Evolutionary conservation across 2,888 invertebrate species (phyloP).

Genomic region (Macaria notata): DNA sequence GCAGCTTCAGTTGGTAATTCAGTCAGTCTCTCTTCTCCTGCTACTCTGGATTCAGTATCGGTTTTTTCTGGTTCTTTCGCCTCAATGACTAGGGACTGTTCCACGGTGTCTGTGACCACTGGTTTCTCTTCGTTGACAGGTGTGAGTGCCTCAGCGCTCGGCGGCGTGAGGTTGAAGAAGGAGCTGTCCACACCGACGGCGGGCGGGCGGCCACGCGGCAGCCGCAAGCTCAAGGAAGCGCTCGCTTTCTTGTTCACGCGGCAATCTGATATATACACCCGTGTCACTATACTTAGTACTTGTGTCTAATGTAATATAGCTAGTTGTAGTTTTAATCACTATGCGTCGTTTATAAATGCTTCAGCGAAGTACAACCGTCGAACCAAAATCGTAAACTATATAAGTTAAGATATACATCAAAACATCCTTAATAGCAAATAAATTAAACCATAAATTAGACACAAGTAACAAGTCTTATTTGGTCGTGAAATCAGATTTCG

Average conservation of each 20-base stretch:
- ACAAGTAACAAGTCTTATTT: slow-evolving; percentile 1
- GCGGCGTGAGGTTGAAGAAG: slow-evolving; percentile 74
- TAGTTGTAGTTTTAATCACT: no score
- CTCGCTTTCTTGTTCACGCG: slow-evolving; percentile 74
- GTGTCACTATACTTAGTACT: slow-evolving; percentile 31
- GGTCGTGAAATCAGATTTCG: no score
- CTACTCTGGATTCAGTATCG: no score
- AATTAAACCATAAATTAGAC: slow-evolving; percentile 4
- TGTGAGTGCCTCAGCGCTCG: slow-evolving; percentile 70
- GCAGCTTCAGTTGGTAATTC: slow-evolving; percentile 21
- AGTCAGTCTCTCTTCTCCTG: neutral
- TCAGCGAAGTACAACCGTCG: no score
- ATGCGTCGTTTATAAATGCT: no score
- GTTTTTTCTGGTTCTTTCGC: slow-evolving; percentile 26
- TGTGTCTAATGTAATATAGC: slow-evolving; percentile 36
- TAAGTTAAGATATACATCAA: no score
- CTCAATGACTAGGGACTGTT: slow-evolving; percentile 40
- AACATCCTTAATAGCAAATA: no score
- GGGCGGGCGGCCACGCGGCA: slow-evolving; percentile 72
- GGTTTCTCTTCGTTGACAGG: slow-evolving; percentile 54
- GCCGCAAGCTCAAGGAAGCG: slow-evolving; percentile 67
- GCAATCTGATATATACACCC: slow-evolving; percentile 70
- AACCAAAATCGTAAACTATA: no score
- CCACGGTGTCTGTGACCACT: slow-evolving; percentile 41
- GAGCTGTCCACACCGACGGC: slow-evolving; percentile 63